Conservation (phyloP, 2,888 invertebrate species). For the Watsonalla cultraria region DNA sequence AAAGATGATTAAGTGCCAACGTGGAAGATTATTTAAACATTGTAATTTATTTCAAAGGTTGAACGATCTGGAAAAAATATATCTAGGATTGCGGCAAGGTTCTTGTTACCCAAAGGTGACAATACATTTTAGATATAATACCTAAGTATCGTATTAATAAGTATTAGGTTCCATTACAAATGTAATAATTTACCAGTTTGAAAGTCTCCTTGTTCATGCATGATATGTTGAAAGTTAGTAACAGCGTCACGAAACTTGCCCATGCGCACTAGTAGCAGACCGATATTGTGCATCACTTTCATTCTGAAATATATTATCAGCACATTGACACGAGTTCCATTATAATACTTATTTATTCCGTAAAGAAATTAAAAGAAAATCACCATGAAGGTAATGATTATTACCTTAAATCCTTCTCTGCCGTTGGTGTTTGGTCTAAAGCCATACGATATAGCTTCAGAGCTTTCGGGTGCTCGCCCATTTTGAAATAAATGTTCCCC, state of each 20-base stretch:
- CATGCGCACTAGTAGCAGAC: conserved; percentile 95
- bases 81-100: too few species aligned
- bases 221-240: conserved; percentile 97
- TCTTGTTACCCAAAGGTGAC: too few species aligned
- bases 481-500: conserved; percentile 98
- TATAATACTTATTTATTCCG: background rate
- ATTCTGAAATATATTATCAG: conserved; percentile 76
- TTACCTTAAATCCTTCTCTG: conserved; percentile 93
- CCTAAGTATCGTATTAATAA: background rate
- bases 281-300: conserved; percentile 99
- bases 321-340: background rate
- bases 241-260: conserved; percentile 98
- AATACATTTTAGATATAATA: too few species aligned
- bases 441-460: conserved; percentile 99
- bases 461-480: conserved; percentile 95
- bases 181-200: conserved; percentile 76
- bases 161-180: too few species aligned
- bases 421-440: conserved; percentile 95
- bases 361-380: background rate
- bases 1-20: too few species aligned
- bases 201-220: conserved; percentile 96
- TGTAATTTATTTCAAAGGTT: too few species aligned
- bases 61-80: too few species aligned
- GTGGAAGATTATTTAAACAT: too few species aligned
- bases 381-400: background rate